Percentiles rank a stretch among this genome's conserved stretches.
Evolutionary conservation across 2,113 vertebrate genomes (phyloP).

Genomic region (Poeciliopsis retropinna): DNA sequence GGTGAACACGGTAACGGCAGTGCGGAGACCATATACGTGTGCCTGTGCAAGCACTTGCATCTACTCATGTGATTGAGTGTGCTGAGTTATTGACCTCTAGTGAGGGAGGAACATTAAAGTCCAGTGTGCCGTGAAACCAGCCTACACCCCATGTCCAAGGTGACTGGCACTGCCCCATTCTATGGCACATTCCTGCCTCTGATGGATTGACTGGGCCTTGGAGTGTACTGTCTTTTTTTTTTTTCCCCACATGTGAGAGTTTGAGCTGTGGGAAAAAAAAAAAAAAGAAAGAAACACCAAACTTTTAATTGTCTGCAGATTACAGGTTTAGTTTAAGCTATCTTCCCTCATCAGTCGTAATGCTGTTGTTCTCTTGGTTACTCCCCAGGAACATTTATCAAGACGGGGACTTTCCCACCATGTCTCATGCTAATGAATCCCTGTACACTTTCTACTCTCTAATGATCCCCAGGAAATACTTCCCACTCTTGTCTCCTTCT

Average conservation of each 20-base stretch:
- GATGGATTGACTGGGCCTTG: constrained; percentile 71
- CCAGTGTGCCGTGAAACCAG: constrained; percentile 70
- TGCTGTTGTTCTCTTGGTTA: constrained; percentile 42
- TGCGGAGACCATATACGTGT: constrained; percentile 19
- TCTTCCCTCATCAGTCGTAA: constrained; percentile 44
- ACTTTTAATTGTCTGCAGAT: constrained; percentile 48
- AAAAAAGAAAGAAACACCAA: background rate
- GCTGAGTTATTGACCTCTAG: constrained; percentile 70
- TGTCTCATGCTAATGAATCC: constrained; percentile 66
- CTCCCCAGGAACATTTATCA: constrained; percentile 59
- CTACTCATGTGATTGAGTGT: constrained; percentile 57
- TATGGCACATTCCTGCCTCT: constrained; percentile 58
- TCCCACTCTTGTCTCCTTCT: constrained; percentile 57
- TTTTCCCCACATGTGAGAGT: background rate
- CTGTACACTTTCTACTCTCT: constrained; percentile 49
- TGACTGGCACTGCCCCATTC: constrained; percentile 70
- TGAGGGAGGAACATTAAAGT: constrained; percentile 68
- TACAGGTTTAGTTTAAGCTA: constrained; percentile 35
- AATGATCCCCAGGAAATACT: constrained; percentile 61
- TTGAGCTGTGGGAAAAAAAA: constrained; percentile 1
- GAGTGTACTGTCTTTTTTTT: constrained; percentile 28
- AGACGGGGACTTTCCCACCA: constrained; percentile 26
- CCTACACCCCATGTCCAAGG: constrained; percentile 71
- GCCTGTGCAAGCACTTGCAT: constrained; percentile 4
- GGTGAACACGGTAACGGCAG: constrained; percentile 28